A percentile compares a stretch with the other conserved stretches of the same genome.
phyloP scores from a whole-genome alignment of 2,888 invertebrate species.

The Macrophya annulata region DNA sequence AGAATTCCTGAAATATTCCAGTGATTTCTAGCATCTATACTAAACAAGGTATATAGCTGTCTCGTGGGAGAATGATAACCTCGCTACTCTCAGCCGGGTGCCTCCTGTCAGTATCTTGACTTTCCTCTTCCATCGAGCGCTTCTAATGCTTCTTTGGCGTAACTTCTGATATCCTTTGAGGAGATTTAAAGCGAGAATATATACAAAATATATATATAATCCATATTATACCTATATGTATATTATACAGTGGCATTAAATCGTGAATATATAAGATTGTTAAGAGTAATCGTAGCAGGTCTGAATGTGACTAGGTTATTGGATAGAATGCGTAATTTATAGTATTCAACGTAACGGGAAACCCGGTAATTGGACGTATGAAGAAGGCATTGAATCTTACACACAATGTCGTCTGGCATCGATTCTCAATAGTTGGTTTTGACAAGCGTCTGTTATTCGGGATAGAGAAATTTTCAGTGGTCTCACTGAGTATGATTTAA shows the following conservation, averaged over 20 bases:
- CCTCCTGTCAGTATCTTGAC: constrained; percentile 9
- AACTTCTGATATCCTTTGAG: constrained; percentile 5
- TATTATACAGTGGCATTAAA: neutral
- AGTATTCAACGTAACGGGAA: constrained; percentile 65
- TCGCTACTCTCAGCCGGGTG: neutral
- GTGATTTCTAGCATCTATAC: neutral
- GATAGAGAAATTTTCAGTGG: constrained; percentile 27
- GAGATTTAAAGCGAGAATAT: neutral
- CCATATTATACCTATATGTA: neutral
- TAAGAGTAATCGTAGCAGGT: neutral
- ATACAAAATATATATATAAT: no score
- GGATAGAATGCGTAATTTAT: constrained; percentile 66
- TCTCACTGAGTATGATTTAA: neutral
- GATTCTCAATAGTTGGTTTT: constrained; percentile 73
- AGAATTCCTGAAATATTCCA: neutral
- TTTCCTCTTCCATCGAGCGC: constrained; percentile 19
- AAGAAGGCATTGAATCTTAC: constrained; percentile 65
- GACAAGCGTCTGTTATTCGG: constrained; percentile 60
- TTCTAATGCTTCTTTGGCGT: constrained; percentile 15
- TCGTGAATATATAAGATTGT: neutral
- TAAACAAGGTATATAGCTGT: neutral
- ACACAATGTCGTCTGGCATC: constrained; percentile 71
- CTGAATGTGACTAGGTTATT: constrained; percentile 55
- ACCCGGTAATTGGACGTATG: constrained; percentile 71
- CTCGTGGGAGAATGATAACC: constrained; percentile 15